Evolutionary conservation across 2,797 vertebrate genomes (phyloP).

Genomic region (Vespertilio murinus): DNA sequence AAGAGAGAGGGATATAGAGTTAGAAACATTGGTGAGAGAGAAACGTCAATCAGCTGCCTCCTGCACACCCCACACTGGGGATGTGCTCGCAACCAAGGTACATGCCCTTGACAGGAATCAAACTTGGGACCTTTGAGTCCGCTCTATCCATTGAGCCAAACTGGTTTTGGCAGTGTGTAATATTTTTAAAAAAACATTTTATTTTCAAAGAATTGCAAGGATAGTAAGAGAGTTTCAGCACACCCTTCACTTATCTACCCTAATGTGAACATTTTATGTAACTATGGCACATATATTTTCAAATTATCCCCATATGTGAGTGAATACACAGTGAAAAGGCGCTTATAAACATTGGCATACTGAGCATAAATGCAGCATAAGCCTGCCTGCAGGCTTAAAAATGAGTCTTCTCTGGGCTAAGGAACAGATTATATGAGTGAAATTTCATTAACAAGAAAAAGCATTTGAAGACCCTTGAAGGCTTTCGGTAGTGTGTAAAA

Average conservation of each 20-base stretch:
- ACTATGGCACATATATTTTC: neutral
- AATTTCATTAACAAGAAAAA: slow-evolving; percentile 54
- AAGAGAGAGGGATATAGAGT: too few species aligned
- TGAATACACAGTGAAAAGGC: neutral
- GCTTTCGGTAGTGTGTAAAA: slow-evolving; percentile 59
- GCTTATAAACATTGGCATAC: neutral
- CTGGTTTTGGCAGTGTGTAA: too few species aligned
- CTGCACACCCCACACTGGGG: too few species aligned
- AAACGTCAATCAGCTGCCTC: too few species aligned
- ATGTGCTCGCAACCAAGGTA: too few species aligned
- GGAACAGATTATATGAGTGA: slow-evolving; percentile 47
- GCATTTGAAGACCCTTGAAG: slow-evolving; percentile 46
- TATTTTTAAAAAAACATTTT: neutral
- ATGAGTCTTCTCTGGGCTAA: neutral
- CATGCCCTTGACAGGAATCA: too few species aligned
- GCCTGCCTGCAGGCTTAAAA: slow-evolving; percentile 13
- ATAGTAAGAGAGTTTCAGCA: neutral
- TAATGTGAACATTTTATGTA: neutral
- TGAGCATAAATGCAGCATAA: neutral
- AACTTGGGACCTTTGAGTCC: too few species aligned
- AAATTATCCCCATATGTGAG: slow-evolving; percentile 15
- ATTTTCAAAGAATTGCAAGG: slow-evolving; percentile 13
- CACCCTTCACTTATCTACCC: neutral
- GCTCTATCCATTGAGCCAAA: too few species aligned
- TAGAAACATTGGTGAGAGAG: too few species aligned